Evolutionary conservation across 2,888 invertebrate species (phyloP).

Genomic region (Venustoraphidia nigricollis): DNA sequence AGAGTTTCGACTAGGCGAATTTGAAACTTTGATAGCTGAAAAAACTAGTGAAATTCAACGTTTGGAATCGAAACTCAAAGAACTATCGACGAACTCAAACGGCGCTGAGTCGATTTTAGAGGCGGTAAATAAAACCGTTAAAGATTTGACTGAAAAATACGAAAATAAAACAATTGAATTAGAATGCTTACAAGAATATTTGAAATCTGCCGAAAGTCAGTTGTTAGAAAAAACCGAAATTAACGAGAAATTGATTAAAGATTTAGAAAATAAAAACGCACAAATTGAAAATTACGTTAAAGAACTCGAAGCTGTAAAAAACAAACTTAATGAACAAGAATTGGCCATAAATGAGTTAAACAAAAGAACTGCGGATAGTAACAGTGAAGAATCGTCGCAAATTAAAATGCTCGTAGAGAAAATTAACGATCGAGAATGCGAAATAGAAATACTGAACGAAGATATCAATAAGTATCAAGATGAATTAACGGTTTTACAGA

Average conservation of each 20-base stretch:
- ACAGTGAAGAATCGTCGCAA: constrained; percentile 19
- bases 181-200: background rate
- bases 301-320: constrained; percentile 12
- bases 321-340: constrained; percentile 10
- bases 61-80: constrained; percentile 19
- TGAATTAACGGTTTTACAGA: constrained; percentile 32
- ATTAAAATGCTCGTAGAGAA: constrained; percentile 29
- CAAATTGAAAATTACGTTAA: constrained; percentile 12
- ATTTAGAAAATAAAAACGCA: constrained; percentile 8
- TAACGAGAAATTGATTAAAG: constrained; percentile 17
- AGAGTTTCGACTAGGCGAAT: constrained; percentile 31
- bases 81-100: constrained; percentile 16
- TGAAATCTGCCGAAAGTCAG: background rate
- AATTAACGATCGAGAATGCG: constrained; percentile 35
- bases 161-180: constrained; percentile 3
- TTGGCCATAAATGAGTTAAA: constrained; percentile 19
- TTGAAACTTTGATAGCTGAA: constrained; percentile 37
- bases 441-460: constrained; percentile 36
- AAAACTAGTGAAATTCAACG: constrained; percentile 34
- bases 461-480: constrained; percentile 34
- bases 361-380: constrained; percentile 18
- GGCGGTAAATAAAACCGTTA: background rate
- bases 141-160: constrained; percentile 5
- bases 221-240: constrained; percentile 24
- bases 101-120: background rate